Evolutionary conservation across 2,113 vertebrate genomes (phyloP), one percentile per base, ranked within the genome.

Genomic region (Mionectes macconnelli): DNA sequence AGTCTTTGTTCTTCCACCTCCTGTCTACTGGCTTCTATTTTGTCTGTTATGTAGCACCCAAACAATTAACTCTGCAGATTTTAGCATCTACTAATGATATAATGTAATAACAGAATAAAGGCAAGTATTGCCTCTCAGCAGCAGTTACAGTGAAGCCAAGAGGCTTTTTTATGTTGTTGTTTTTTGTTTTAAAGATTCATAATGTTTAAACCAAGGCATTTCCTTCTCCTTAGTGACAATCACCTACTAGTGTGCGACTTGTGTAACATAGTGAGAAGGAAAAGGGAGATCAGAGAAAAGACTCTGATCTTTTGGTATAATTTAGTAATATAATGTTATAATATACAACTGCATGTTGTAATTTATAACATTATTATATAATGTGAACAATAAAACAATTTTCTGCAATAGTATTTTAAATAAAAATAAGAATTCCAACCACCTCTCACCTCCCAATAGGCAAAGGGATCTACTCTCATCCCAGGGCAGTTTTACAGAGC

Each of bases 141-240:
- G 90, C 20, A 92, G 52, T 52, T 81, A 90, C 64, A 73, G 4
- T 60, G 28, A 95, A 75, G 63, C 44, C 44, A 81, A 93, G 31
- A 89, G 53, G 30, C 31, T 59, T 45, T 68, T 44, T 12, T 52
- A 91, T 33, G 18, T 20, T 69, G 42, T 39, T 52, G 24, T 42
- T 22, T 77, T 93, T 94, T 55, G 69, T 89, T 96, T 78, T 84
- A 89, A 63, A 89, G 50, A 95, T 87, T 72, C 79, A 84, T 44
- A 84, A 75, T n/a, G 39, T 80, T 95, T 92, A 85, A 84, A 96
- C 35, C 19, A 90, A 79, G 87, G 70, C 80, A 31, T 66, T 63
- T 74, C 47, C 47, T 69, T 87, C 86, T 88, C 33, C 60, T 31
- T 60, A 45, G 53, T 76, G 86, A 63, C 76, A 18, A 52, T 17